Base-by-base conservation (phyloP, 64 coral and sea anemone species). In the Montipora capricornis region DNA sequence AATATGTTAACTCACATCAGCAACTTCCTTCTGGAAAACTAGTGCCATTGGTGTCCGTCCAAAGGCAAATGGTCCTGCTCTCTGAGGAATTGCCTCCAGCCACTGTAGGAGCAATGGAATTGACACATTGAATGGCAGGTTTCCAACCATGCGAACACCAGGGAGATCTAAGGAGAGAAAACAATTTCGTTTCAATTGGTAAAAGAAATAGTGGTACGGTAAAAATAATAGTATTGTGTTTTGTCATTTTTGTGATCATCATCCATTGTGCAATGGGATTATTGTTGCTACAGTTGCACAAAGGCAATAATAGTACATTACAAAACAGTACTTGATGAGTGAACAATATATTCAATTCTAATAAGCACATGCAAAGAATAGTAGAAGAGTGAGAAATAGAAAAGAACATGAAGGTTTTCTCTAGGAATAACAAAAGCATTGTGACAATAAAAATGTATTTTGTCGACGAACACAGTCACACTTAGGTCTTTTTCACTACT, bases 11-110 rank as follows among this genome's bases (percentile, higher is more conserved):
- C 90, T 22, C 92, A 99, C 98, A 85, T 99, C 95, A 73, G 92
- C 98, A 47, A 99, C 98, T 93, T 99, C 98, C 51, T 92, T 99
- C 82, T 99, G 98, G 80, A 99, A 99, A 0, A 99, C 98, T 8
- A 99, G 80, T 45, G 93, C 91, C 98, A 99, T 94, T 5, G 98
- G 98, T 75, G 95, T 96, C 8, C 98, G 69, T 14, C 98, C 98
- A 93, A 99, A 99, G 2, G 45, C 78, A 47, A 99, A 99, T 66
- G 98, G 98, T 37, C 98, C 98, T 47, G 94, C 89, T 68, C 89
- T 91, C 45, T 81, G 83, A 6, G 98, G 75, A 74, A 99, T 99
- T 0, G 92, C 98, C 78, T 99, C 92, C 6, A 99, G 69, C 98
- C 98, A 99, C 61, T 99, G 98, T 9, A 99, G 92, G 16, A 99